Base-by-base conservation (phyloP, 1,140 invertebrate genomes). In the Orussus abietinus region DNA sequence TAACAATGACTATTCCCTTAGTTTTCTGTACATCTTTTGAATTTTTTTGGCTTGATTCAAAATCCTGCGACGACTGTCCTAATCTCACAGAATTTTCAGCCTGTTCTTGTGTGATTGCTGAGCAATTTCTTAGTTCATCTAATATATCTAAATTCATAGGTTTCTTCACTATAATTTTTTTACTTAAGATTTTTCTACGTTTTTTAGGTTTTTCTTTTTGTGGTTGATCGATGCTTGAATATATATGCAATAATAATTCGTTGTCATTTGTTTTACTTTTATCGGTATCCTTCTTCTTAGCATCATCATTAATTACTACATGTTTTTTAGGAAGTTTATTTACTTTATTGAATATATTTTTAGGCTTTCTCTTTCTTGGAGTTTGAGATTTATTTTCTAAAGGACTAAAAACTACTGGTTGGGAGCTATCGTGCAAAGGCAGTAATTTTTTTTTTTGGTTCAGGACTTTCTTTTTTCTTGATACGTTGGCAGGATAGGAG, bases 151-250 rank as follows among this genome's bases (percentile, higher is more conserved):
- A 25, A 14, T 57, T 48, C 2, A 30, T 28, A 6, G 47, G 29
- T 49, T 55, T 64, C 22, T 67, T 69, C 1, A 65, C 31, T n/a
- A 62, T 18, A 6, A 70, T 63, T 29, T 70, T 69, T 40, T 69
- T 68, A 18, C 62, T 63, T 3, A 52, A n/a, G 18, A 68, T 20
- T 34, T 61, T 63, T 34, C 30, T 57, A 0, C 33, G 22, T 18
- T 53, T 52, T 22, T 38, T 53, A 15, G 34, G 41, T 51, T 37
- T 1, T 6, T 26, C 37, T 29, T 35, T 44, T 39, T 22, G 35
- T 29, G 13, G 45, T 40, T 10, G 38, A 12, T 13, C 14, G 1
- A 19, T 9, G 3, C 9, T 21, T 25, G 22, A 25, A n/a, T 25
- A 25, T 25, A 25, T 6, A 25, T n/a, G 6, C 6, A 7, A 6